Percentiles rank a stretch among this genome's conserved stretches.
Conservation (phyloP, 2,888 invertebrate species). For the Caenorhabditis becei region DNA sequence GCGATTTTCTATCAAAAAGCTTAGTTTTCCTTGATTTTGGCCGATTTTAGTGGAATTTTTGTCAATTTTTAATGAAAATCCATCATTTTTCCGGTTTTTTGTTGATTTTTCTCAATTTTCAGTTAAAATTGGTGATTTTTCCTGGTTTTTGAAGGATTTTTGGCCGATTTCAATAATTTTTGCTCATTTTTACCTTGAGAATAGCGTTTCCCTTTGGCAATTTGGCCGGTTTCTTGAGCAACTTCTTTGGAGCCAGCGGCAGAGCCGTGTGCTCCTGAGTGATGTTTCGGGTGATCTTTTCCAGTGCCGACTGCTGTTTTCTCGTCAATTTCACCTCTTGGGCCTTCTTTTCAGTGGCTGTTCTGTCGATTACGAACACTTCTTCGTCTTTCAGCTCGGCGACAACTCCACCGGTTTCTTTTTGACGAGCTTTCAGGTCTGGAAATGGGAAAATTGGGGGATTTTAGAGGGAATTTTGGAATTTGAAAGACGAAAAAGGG, state of each 20-base stretch:
- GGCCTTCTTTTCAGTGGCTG: conserved; percentile 12
- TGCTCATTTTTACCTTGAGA: conserved; percentile 16
- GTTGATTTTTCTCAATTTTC: too few relatives aligned
- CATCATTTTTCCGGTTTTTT: too few relatives aligned
- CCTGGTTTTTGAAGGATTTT: too few relatives aligned
- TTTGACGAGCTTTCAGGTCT: conserved; percentile 44
- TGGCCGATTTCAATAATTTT: too few relatives aligned
- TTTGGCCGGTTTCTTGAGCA: conserved; percentile 48
- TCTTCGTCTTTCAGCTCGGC: conserved; percentile 65
- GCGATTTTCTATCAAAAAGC: too few relatives aligned
- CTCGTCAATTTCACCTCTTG: conserved; percentile 48
- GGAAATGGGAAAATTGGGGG: too few relatives aligned
- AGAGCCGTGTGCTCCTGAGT: conserved; percentile 8
- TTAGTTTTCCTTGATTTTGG: too few relatives aligned
- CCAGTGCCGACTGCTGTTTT: conserved; percentile 65
- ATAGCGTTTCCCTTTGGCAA: conserved; percentile 59
- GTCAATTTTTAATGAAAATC: too few relatives aligned
- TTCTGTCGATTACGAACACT: conserved; percentile 56
- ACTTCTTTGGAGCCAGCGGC: conserved; percentile 22
- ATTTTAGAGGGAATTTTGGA: too few relatives aligned
- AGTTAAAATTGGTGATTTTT: too few relatives aligned
- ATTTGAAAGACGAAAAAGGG: too few relatives aligned
- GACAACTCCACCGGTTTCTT: conserved; percentile 52
- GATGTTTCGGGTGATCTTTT: conserved; percentile 62
- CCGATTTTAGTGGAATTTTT: too few relatives aligned